Conservation (phyloP, 2,113 vertebrate species). For the Pterocles gutturalis region DNA sequence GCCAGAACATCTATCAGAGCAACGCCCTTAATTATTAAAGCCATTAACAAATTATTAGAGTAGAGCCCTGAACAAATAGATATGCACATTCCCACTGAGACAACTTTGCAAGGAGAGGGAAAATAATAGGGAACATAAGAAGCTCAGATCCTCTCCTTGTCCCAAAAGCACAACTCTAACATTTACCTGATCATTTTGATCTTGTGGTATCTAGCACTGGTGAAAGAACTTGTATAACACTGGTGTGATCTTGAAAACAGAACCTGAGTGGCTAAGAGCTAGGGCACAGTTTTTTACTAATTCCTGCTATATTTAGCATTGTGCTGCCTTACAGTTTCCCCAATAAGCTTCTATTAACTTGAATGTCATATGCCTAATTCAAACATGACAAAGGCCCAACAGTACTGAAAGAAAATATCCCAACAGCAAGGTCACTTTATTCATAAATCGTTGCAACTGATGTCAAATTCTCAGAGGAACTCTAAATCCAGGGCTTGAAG, state of each 20-base stretch:
- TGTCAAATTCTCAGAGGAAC: neutral
- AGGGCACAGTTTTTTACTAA: conserved; percentile 10
- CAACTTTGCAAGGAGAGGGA: neutral
- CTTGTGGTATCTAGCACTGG: neutral
- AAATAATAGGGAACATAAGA: neutral
- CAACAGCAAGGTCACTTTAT: conserved; percentile 17
- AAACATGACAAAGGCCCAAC: neutral
- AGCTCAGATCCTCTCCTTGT: neutral
- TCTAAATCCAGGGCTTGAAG: neutral
- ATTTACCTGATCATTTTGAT: neutral
- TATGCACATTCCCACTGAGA: neutral
- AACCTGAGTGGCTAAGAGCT: neutral
- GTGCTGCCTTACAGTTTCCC: neutral
- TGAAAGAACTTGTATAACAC: neutral
- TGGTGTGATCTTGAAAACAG: conserved; percentile 13
- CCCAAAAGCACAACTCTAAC: neutral
- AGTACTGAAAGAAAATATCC: neutral
- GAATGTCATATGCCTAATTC: conserved; percentile 5
- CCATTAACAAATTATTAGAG: neutral
- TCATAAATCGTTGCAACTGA: neutral
- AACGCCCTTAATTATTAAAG: neutral
- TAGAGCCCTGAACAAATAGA: neutral
- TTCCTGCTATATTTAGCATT: conserved; percentile 16
- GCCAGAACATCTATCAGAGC: neutral
- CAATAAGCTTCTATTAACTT: conserved; percentile 5